Evolutionary conservation across 2,797 vertebrate genomes (phyloP).

Genomic region (Meda fulgida): DNA sequence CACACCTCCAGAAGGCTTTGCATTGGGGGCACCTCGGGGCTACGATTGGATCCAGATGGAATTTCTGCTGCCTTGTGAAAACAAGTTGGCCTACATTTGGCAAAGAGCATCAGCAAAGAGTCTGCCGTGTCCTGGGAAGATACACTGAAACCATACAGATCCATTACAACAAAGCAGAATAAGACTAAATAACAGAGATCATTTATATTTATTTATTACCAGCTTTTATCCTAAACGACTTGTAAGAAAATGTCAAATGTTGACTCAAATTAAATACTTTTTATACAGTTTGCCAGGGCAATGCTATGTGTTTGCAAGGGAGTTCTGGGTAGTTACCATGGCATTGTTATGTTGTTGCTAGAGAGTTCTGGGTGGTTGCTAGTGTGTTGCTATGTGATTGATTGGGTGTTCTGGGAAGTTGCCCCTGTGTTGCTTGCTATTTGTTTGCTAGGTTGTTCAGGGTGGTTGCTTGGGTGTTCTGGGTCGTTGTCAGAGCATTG

Average conservation of each 20-base stretch:
- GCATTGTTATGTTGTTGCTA: background rate
- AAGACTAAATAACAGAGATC: background rate
- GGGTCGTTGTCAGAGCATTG: no score
- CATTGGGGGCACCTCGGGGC: slow-evolving; percentile 52
- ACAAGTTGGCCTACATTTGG: slow-evolving; percentile 55
- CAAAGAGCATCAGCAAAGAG: slow-evolving; percentile 24
- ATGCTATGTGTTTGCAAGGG: background rate
- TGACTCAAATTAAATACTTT: background rate
- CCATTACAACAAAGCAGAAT: background rate
- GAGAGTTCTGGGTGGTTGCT: background rate
- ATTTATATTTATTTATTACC: background rate
- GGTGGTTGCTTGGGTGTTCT: no score
- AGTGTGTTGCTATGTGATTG: background rate
- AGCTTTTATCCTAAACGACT: background rate
- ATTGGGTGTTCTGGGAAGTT: background rate
- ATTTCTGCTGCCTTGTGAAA: slow-evolving; percentile 57
- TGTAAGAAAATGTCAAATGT: background rate
- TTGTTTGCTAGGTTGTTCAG: background rate
- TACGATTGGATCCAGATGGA: slow-evolving; percentile 65
- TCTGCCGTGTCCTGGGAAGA: slow-evolving; percentile 25
- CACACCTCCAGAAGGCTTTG: slow-evolving; percentile 52
- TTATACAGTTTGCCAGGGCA: background rate
- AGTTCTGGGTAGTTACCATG: no score
- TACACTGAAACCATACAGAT: background rate
- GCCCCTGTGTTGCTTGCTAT: background rate